These are phyloP conservation scores for Meandrina meandrites DNA, from an alignment of 92 coral and sea anemone genomes.

Conservation along the genomic window DNA sequence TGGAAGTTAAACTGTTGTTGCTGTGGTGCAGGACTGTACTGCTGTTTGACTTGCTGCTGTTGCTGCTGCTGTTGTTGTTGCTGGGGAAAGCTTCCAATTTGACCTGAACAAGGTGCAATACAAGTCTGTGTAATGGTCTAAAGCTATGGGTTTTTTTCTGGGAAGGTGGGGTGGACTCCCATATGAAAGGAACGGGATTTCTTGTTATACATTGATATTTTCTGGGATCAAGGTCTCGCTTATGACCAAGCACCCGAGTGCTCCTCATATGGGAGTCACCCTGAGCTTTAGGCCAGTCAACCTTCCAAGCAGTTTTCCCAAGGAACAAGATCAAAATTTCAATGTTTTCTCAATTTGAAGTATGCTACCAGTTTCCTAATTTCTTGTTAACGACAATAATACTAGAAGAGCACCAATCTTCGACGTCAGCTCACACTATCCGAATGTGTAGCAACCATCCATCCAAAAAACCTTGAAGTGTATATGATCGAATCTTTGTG, in stretches of 20 bases:
- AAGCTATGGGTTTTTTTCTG: no score
- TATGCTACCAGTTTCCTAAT: neutral
- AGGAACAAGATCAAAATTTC: neutral
- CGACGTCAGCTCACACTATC: neutral
- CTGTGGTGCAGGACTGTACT: conserved; percentile 48
- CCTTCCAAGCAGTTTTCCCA: neutral
- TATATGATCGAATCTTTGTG: no score
- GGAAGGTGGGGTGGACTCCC: no score
- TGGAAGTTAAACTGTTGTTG: conserved; percentile 86
- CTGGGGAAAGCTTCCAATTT: conserved; percentile 59
- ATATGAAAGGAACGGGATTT: no score
- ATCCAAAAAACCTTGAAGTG: no score
- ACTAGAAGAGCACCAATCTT: neutral
- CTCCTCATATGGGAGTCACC: no score
- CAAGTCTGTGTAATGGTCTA: neutral
- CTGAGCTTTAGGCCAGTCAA: neutral
- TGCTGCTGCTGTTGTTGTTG: conserved; percentile 32
- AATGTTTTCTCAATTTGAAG: neutral
- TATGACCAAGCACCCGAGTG: no score
- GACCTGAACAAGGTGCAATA: conserved; percentile 45
- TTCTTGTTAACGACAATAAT: neutral
- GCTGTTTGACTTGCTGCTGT: conserved; percentile 32
- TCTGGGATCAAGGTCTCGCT: no score
- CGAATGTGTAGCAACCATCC: neutral
- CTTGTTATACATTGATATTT: no score